A percentile compares a stretch with the other conserved stretches of the same genome.
Evolutionary conservation across 2,113 vertebrate genomes (phyloP).

Genomic region (Tragulus kanchil): DNA sequence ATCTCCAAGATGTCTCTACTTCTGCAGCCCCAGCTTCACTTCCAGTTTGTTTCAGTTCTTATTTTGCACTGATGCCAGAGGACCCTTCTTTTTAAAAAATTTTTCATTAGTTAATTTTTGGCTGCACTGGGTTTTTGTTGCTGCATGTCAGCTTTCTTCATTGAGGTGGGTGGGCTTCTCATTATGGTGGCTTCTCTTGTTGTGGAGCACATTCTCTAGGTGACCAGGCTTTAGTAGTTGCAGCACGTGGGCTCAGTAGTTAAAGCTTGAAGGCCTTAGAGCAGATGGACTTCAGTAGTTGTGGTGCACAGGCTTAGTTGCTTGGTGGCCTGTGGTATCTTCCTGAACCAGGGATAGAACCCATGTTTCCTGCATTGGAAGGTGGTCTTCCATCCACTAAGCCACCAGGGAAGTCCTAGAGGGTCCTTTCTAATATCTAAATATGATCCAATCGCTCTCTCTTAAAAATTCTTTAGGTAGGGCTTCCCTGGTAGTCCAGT

Average conservation of each 20-base stretch:
- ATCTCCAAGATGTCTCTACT: not conserved
- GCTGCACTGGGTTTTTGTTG: not conserved
- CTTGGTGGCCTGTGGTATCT: no score
- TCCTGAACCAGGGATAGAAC: no score
- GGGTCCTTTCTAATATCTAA: not conserved
- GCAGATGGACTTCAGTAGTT: no score
- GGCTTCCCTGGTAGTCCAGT: no score
- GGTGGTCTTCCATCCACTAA: no score
- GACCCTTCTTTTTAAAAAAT: not conserved
- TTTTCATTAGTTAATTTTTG: not conserved
- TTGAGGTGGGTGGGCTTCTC: not conserved
- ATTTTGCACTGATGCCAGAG: not conserved
- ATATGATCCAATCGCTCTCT: not conserved
- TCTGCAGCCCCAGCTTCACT: not conserved
- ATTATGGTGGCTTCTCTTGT: not conserved
- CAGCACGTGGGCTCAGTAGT: not conserved
- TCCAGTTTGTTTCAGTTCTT: not conserved
- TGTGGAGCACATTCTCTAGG: not conserved
- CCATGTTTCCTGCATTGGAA: no score
- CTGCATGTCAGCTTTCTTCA: not conserved
- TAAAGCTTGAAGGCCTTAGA: no score
- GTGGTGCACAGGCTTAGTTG: no score
- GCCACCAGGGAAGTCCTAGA: no score
- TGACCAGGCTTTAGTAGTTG: not conserved
- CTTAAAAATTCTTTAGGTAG: not conserved